Percentiles rank a stretch among this genome's conserved stretches.
Conservation (phyloP, 2,797 vertebrate species). For the Coccyzus lansbergi region DNA sequence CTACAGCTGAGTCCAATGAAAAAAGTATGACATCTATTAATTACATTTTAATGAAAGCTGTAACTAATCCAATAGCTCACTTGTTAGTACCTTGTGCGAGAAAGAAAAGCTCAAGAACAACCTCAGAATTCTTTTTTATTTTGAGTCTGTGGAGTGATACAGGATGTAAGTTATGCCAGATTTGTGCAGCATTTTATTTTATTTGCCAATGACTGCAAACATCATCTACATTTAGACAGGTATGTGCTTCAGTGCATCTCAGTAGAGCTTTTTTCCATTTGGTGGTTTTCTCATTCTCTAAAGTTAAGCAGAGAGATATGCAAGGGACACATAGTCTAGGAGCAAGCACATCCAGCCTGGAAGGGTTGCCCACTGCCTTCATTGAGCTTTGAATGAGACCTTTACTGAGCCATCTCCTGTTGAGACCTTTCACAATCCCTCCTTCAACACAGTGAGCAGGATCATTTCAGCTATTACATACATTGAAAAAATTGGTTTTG, state of each 20-base stretch:
- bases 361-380: not conserved
- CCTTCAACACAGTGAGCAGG: not conserved
- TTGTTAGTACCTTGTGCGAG: slow-evolving; percentile 52
- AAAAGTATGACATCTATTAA: slow-evolving; percentile 74
- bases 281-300: not conserved
- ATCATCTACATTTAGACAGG: not conserved
- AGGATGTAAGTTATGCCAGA: not conserved
- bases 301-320: not conserved
- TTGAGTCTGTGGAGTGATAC: not conserved
- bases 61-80: slow-evolving; percentile 64
- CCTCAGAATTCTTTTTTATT: not conserved
- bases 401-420: not conserved
- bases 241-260: not conserved
- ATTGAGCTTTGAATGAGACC: not conserved
- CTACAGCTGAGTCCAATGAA: slow-evolving; percentile 70
- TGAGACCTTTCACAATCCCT: not conserved
- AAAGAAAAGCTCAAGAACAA: slow-evolving; percentile 22
- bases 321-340: not conserved
- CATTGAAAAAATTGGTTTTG: slow-evolving; percentile 2
- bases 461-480: not conserved
- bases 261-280: not conserved
- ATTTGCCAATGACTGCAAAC: not conserved
- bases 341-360: not conserved
- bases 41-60: slow-evolving; percentile 68
- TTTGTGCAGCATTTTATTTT: not conserved